Base-by-base conservation (phyloP, 2,797 vertebrate species). In the Characodon lateralis region DNA sequence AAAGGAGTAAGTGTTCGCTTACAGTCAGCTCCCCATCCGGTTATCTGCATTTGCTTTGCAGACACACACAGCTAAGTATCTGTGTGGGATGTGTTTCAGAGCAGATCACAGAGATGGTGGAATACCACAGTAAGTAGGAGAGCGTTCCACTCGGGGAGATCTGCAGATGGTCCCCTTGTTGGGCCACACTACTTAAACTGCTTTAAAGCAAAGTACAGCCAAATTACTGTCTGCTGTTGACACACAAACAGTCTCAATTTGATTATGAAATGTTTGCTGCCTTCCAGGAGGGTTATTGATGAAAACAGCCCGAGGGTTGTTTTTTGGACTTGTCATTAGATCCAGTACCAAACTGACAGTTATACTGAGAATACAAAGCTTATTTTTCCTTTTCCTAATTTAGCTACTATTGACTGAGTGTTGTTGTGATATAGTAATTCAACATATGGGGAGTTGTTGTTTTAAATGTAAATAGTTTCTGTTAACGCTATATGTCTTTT, bases 111-210 rank as follows among this genome's bases (percentile, higher is more conserved):
- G 92, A 74, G 86, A 89, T 31, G 46, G 75, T 79, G 78, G 87
- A 89, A 92, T 92, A 80, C 88, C 87, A 79, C 86, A 85, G 71
- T 89, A 85, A 93, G 89, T 91, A 82, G 84, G 89, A 85, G 89
- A 87, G 77, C 85, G 92, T 90, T 88, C 83, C 87, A 85, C 87
- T 85, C 63, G 2, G 87, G 72, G 41, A 84, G 82, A 73, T 87
- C 73, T 83, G 68, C 61, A 92, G 87, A 87, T 84, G 78, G 66
- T 16, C 65, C 39, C 77, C 85, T 91, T 91, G 90, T 89, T 89
- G 74, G 71, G 28, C 71, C 56, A 83, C 16, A 5, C 72, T 58
- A 75, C 81, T 89, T 76, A 78, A 51, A 71, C 75, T 20, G 74
- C 81, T 83, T 80, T 74, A 88, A 90, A 88, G 83, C 89, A 90